A percentile compares a stretch with the other conserved stretches of the same genome.
phyloP scores from a whole-genome alignment of 64 coral and sea anemone genomes.

The Montipora sp. region DNA sequence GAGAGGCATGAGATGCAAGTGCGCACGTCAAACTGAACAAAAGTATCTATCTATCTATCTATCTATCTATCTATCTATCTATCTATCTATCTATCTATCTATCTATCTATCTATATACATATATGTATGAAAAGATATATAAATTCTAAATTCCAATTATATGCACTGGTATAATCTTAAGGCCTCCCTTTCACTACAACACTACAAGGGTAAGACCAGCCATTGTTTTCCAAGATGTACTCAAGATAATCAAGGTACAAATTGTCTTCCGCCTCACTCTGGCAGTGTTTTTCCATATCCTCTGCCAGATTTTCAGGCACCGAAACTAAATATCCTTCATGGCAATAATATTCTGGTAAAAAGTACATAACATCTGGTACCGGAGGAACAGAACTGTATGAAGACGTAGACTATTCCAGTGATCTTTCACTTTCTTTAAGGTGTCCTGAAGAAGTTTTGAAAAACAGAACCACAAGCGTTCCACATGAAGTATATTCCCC shows the following conservation, averaged over 20 bases:
- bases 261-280: slow-evolving; percentile 14
- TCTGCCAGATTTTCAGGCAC: slow-evolving; percentile 18
- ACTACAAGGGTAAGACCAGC: neutral
- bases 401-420: slow-evolving; percentile 4
- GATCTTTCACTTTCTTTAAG: slow-evolving; percentile 29
- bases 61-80: too few species aligned
- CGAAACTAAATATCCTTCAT: slow-evolving; percentile 23
- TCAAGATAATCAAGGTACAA: slow-evolving; percentile 33
- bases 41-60: too few species aligned
- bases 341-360: slow-evolving; percentile 31
- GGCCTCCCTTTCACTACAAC: neutral
- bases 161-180: neutral
- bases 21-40: too few species aligned
- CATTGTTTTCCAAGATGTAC: slow-evolving; percentile 13
- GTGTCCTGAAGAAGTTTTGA: neutral
- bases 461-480: slow-evolving; percentile 5
- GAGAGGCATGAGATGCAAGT: too few species aligned
- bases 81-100: too few species aligned
- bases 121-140: too few species aligned
- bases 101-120: too few species aligned
- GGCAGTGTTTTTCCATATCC: slow-evolving; percentile 28
- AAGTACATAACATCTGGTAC: slow-evolving; percentile 48
- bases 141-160: neutral
- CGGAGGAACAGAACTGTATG: slow-evolving; percentile 3
- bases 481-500: neutral